Conservation (phyloP, 1,140 invertebrate genomes). For the Drosophila kepulauana region DNA sequence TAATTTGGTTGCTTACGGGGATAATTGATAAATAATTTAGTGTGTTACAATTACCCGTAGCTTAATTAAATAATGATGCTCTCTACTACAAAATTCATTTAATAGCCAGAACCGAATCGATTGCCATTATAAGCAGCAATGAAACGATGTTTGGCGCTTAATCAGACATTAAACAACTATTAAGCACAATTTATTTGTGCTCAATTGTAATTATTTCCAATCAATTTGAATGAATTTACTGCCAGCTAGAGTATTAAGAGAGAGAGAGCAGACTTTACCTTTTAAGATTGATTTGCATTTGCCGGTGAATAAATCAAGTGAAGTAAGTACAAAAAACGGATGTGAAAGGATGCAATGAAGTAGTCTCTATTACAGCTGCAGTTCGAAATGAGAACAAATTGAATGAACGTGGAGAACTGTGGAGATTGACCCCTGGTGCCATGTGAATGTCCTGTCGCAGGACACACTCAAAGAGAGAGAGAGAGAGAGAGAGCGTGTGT, state of each 20-base stretch:
- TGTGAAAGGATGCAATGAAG: background rate
- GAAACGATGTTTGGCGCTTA: background rate
- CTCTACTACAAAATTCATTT: too few species aligned
- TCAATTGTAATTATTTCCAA: background rate
- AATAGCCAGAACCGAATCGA: too few species aligned
- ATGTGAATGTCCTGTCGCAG: background rate
- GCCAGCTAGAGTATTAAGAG: background rate
- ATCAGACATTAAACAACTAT: background rate
- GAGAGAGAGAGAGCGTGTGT: background rate
- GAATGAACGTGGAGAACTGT: background rate
- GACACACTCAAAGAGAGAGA: background rate
- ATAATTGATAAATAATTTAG: too few species aligned
- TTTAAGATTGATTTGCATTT: background rate
- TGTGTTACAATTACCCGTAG: too few species aligned
- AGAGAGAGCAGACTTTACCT: background rate
- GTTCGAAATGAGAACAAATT: background rate
- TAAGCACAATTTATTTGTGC: background rate
- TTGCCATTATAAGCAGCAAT: background rate
- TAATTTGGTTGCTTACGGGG: too few species aligned
- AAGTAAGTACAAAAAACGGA: background rate
- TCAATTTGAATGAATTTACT: conserved; percentile 3
- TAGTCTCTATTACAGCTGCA: background rate
- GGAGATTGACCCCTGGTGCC: background rate
- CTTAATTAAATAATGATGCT: too few species aligned
- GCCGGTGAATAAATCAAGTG: background rate